Evolutionary conservation across 2,113 vertebrate genomes (phyloP).

Genomic region (Sula dactylatra): DNA sequence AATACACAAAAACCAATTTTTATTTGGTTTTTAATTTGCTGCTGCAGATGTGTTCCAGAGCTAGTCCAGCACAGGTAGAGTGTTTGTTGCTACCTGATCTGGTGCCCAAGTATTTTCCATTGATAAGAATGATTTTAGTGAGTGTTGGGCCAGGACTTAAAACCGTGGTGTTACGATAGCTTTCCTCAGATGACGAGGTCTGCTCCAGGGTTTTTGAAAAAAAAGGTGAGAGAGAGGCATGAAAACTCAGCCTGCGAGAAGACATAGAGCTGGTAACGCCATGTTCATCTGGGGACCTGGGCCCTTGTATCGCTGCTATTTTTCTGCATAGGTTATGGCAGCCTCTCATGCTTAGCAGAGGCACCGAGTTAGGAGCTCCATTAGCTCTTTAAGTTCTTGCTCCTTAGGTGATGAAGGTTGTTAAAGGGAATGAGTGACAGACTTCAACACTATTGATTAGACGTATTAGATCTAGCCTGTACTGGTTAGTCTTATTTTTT

Average conservation of each 20-base stretch:
- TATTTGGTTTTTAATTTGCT: background rate
- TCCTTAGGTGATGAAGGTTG: background rate
- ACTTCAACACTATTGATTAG: background rate
- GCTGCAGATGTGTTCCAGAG: background rate
- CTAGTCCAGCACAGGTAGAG: background rate
- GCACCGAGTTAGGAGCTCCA: background rate
- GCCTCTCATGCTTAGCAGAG: background rate
- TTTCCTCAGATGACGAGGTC: background rate
- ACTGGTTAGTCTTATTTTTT: background rate
- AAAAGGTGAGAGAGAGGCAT: background rate
- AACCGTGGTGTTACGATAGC: background rate
- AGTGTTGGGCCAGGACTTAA: background rate
- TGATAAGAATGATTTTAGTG: background rate
- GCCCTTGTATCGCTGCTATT: background rate
- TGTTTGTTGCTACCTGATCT: background rate
- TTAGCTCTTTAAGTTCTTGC: background rate
- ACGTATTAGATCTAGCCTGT: background rate
- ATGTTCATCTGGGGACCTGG: background rate
- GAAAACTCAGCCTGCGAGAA: background rate
- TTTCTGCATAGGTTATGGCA: background rate
- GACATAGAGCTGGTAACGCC: background rate
- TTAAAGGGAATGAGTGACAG: background rate
- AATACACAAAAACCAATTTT: background rate
- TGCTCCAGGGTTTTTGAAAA: background rate
- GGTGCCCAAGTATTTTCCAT: background rate